Evolutionary conservation across 2,888 invertebrate species (phyloP).

Genomic region (Eupithecia vulgata): DNA sequence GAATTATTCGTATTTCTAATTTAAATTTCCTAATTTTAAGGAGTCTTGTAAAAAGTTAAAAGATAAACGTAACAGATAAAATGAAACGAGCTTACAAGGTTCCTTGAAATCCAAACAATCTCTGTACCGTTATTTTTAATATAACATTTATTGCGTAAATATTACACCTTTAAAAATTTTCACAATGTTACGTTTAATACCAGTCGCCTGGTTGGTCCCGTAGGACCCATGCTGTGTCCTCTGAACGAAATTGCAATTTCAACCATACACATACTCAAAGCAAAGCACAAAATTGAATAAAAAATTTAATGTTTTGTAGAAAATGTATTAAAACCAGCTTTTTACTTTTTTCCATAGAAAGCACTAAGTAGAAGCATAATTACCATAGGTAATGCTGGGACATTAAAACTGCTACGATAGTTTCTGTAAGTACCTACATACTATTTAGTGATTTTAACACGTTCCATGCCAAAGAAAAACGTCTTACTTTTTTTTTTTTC

Average conservation of each 20-base stretch:
- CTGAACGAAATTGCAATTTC: conserved; percentile 19
- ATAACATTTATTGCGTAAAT: conserved; percentile 22
- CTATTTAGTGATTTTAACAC: neutral
- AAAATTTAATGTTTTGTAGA: conserved; percentile 3
- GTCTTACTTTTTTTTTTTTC: too few relatives aligned
- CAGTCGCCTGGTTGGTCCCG: conserved; percentile 27
- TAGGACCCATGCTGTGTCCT: conserved; percentile 24
- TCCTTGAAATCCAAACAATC: conserved; percentile 1
- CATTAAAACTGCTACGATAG: neutral
- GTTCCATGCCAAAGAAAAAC: too few relatives aligned
- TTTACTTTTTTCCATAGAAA: conserved; percentile 27
- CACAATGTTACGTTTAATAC: conserved; percentile 25
- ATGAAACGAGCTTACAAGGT: neutral
- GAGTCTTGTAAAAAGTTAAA: too few relatives aligned
- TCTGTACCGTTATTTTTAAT: conserved; percentile 18
- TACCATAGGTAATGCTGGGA: conserved; percentile 19
- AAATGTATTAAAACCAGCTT: conserved; percentile 1
- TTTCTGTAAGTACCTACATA: neutral
- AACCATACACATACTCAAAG: conserved; percentile 15
- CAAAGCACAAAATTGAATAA: conserved; percentile 20
- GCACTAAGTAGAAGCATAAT: conserved; percentile 18
- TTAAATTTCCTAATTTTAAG: too few relatives aligned
- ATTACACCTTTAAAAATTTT: conserved; percentile 26
- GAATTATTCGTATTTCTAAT: too few relatives aligned
- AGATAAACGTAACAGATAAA: too few relatives aligned